phyloP scores from a whole-genome alignment of 2,888 invertebrate species.

The Ophioninae sp. region DNA sequence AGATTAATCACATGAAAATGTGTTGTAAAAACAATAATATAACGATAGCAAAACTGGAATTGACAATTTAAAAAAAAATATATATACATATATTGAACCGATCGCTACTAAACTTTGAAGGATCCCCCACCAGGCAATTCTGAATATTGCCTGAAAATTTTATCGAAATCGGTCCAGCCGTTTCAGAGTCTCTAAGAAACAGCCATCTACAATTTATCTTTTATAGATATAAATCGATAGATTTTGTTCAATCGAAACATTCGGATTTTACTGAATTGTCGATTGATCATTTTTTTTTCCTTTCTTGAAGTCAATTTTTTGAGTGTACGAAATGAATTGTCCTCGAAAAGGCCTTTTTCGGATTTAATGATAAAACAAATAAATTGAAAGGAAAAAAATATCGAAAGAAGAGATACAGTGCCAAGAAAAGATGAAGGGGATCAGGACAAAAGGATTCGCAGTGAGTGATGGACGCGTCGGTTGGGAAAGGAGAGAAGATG shows the following conservation, averaged over 20 bases:
- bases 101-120: no score
- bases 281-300: background rate
- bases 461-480: background rate
- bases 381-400: background rate
- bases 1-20: no score
- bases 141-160: no score
- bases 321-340: background rate
- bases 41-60: no score
- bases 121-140: no score
- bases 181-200: no score
- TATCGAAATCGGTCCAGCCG: no score
- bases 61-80: no score
- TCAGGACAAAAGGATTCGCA: slow-evolving; percentile 15
- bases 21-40: no score
- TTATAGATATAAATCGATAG: no score
- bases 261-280: background rate
- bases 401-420: slow-evolving; percentile 55
- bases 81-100: no score
- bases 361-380: background rate
- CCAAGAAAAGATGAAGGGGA: slow-evolving; percentile 52
- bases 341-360: background rate
- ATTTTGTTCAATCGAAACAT: background rate
- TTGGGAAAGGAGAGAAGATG: background rate
- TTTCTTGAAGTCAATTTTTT: background rate
- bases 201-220: no score